Conservation (phyloP, 2,888 invertebrate genomes). For the Parnassius glacialis region DNA sequence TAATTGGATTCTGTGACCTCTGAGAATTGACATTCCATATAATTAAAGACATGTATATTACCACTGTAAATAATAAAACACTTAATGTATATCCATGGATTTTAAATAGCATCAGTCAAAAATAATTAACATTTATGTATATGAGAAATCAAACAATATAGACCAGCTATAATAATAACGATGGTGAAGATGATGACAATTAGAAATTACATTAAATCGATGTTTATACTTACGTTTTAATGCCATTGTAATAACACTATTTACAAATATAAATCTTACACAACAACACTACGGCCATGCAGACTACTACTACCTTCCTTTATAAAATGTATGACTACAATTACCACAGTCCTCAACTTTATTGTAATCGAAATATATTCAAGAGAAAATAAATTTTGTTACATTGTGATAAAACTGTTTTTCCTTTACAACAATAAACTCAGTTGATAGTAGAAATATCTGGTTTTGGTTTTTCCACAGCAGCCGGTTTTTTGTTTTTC, state of each 20-base stretch:
- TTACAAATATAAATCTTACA: background rate
- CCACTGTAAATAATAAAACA: conserved; percentile 16
- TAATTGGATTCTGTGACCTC: background rate
- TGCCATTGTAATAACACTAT: conserved; percentile 11
- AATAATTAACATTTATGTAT: background rate
- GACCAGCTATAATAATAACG: too few relatives aligned
- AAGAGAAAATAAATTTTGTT: conserved; percentile 11
- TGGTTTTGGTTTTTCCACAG: conserved; percentile 42
- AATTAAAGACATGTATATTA: conserved; percentile 15
- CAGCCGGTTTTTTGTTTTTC: conserved; percentile 41
- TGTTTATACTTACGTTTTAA: conserved; percentile 21
- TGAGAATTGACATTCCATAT: conserved; percentile 19
- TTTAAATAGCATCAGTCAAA: background rate
- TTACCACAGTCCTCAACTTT: conserved; percentile 36
- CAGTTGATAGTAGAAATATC: conserved; percentile 20
- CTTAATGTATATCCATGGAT: too few relatives aligned
- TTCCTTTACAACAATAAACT: conserved; percentile 2
- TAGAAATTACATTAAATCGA: background rate
- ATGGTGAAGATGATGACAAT: background rate
- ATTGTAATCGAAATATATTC: background rate
- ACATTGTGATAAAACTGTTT: background rate
- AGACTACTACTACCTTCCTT: conserved; percentile 17
- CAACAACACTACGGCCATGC: conserved; percentile 3
- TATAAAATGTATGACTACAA: conserved; percentile 39
- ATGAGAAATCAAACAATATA: too few relatives aligned